Percentiles rank a stretch among this genome's conserved stretches.
Evolutionary conservation across 1,140 invertebrate genomes (phyloP).

Genomic region (Liolophura sinensis): DNA sequence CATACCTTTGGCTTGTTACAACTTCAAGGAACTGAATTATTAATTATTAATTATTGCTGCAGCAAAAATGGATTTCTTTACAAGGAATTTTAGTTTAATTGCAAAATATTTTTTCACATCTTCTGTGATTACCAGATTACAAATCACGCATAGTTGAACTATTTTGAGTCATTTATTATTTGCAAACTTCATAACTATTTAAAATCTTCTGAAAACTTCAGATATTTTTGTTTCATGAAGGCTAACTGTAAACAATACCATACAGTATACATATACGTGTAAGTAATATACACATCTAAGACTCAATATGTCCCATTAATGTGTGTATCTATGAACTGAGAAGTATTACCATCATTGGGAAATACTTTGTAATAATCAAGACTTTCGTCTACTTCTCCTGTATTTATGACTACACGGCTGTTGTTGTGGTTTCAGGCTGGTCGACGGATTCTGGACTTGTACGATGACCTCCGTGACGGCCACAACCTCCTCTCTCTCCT

Average conservation of each 20-base stretch:
- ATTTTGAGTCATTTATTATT: not conserved
- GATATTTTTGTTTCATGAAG: no score
- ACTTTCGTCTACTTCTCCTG: not conserved
- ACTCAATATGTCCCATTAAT: no score
- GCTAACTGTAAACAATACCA: no score
- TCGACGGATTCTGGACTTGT: slow-evolving; percentile 73
- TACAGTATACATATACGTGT: no score
- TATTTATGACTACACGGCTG: not conserved
- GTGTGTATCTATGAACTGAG: not conserved
- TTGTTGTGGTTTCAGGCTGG: slow-evolving; percentile 35
- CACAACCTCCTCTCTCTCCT: slow-evolving; percentile 81
- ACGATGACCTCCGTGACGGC: slow-evolving; percentile 85
- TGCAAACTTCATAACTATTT: not conserved
- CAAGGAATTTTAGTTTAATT: no score
- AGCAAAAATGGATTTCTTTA: no score
- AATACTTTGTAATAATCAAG: not conserved
- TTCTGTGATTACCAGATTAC: not conserved
- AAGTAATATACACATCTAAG: no score
- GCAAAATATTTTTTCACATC: not conserved
- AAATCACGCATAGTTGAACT: not conserved
- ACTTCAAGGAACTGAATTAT: no score
- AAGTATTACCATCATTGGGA: not conserved
- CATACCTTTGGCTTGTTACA: not conserved
- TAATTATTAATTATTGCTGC: no score
- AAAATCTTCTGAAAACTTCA: not conserved